Base-by-base conservation (phyloP, 2,113 vertebrate species). In the Calyptomena viridis region DNA sequence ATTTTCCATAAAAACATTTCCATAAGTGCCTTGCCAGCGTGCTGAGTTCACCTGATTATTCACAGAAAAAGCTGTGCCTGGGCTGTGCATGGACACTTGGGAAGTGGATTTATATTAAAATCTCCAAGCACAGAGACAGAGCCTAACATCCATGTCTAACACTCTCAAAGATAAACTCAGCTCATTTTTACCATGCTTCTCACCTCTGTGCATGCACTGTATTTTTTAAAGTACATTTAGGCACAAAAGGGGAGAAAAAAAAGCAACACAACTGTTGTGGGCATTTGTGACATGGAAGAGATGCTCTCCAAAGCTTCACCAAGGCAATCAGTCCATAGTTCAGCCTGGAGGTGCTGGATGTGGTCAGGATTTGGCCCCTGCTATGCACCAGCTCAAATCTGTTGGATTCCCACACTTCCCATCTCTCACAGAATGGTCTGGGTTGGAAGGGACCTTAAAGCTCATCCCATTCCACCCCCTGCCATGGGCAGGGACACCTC, bases 251-350 rank as follows among this genome's bases (percentile, higher is more conserved):
- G 18, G 7, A 3, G 13, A 2, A 20, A 44, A 49, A 27, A 19
- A 42, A 6, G 46, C 19, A 22, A 25, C 22, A 30, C 0, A 2
- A 33, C 25, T 19, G 8, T 3, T 6, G 16, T 9, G 16, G 56
- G 39, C 11, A 53, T 21, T 13, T 28, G 25, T 24, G 50, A 81
- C 19, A 1, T 1, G 13, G 44, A 42, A 16, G 62, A 64, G 62
- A 27, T 69, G 7, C 24, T 25, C 28, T 52, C 25, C n/a, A 30
- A 64, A 64, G 44, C 56, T 59, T 47, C 53, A 15, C 31, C 35
- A 23, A 30, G 35, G 46, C 12, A 16, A 31, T 31, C 56, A 47
- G n/a, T 74, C 64, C 28, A 4, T 0, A 6, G 42, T 13, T 66
- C 73, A 73, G n/a, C 31, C 5, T 0, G 0, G 28, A 62, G 49